Base-by-base conservation (phyloP, 1,140 invertebrate genomes). In the Thaumetopoea pityocampa region DNA sequence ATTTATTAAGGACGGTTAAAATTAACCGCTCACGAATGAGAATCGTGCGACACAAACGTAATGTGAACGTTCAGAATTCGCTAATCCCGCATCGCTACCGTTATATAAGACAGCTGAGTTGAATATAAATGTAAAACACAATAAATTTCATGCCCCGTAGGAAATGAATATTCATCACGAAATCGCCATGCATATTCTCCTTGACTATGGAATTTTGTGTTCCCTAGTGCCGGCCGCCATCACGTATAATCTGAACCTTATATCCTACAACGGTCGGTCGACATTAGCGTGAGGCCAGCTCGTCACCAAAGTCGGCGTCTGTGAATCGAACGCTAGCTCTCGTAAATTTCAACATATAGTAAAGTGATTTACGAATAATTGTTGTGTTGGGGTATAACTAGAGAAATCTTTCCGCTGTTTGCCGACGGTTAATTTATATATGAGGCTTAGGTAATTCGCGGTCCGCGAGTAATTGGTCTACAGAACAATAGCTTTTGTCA, bases 291-390 rank as follows among this genome's bases (percentile, higher is more conserved):
- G 62, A 17, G 35, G 10, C 20, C 2, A 20, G n/a, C 19, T 3
- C 6, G 33, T 26, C 48, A 24, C 26, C 67, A 79, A 43, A 69
- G 77, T 41, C 35, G 48, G 38, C 69, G 60, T 63, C 72, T 57
- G 71, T 51, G 57, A 62, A 24, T 32, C 53, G 35, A 48, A 44
- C 63, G 43, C n/a, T n/a, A 54, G 60, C 54, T 78, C 69, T 82
- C 76, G 80, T 84, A 84, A 84, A 79, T 84, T 84, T 82, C 78
- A 84, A 84, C 80, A 84, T 84, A 84, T 82, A 84, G 76, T 84
- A 84, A 84, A 84, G 80, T 84, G 80, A 84, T 84, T 84, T 84
- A 84, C 80, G 80, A 82, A 84, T 84, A 84, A 84, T 84, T 84
- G 80, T 84, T 84, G 68, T 84, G 80, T 80, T 84, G 76, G 77